A percentile compares a stretch with the other conserved stretches of the same genome.
These are phyloP conservation scores for Drosophila mayaguana DNA, from an alignment of 2,888 invertebrate species.

Conservation along the genomic window DNA sequence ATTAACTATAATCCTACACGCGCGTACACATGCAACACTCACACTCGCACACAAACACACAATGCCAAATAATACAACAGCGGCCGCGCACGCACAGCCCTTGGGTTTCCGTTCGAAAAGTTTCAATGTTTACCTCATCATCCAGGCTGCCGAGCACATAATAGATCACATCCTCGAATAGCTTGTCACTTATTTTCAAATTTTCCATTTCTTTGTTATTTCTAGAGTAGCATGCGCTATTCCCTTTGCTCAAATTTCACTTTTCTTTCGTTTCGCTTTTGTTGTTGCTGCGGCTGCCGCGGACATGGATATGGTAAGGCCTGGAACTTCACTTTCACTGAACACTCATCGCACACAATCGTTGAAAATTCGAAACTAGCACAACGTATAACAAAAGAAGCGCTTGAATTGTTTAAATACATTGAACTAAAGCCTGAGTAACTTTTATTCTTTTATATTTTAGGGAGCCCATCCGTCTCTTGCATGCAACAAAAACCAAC, in stretches of 20 bases:
- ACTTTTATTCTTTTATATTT: slow-evolving; percentile 34
- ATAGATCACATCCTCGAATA: slow-evolving; percentile 94
- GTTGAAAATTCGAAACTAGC: slow-evolving; percentile 30
- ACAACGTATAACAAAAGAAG: slow-evolving; percentile 43
- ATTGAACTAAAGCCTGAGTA: slow-evolving; percentile 39
- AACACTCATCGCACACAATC: slow-evolving; percentile 10
- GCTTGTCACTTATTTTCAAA: slow-evolving; percentile 83
- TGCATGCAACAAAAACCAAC: slow-evolving; percentile 61
- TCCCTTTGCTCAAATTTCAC: slow-evolving; percentile 63
- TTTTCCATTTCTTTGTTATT: slow-evolving; percentile 77
- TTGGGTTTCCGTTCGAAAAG: background rate
- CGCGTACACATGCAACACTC: slow-evolving; percentile 15
- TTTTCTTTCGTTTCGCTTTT: slow-evolving; percentile 66
- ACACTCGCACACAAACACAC: slow-evolving; percentile 4
- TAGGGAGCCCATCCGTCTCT: slow-evolving; percentile 44
- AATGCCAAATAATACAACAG: slow-evolving; percentile 47
- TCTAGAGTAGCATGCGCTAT: slow-evolving; percentile 39
- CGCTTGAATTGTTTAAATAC: slow-evolving; percentile 43
- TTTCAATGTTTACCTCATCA: slow-evolving; percentile 87
- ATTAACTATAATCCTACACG: slow-evolving; percentile 20
- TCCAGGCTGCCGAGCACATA: slow-evolving; percentile 92
- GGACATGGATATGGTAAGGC: slow-evolving; percentile 61
- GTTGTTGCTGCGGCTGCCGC: slow-evolving; percentile 67
- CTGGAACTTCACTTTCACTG: slow-evolving; percentile 47
- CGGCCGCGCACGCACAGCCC: slow-evolving; percentile 39